Evolutionary conservation across 2,888 invertebrate species (phyloP), one percentile per base, ranked within the genome.

Genomic region (Dugesia japonica): DNA sequence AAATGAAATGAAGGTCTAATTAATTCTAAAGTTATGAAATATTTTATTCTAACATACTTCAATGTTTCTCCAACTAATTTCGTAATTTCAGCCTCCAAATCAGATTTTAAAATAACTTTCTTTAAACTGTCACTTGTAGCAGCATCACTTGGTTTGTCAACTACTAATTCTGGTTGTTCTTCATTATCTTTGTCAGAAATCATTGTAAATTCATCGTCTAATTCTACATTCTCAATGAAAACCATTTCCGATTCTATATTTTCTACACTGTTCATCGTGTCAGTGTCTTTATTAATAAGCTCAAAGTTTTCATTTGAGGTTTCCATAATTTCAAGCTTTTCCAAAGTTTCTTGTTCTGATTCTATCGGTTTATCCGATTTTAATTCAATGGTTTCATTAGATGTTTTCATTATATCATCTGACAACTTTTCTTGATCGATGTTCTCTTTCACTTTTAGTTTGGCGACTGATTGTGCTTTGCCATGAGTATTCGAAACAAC

Each of bases 401-500:
- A 56, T 4, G n/a, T 7, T 56, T 56, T 56, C 56, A 56, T 56
- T 4, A n/a, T 56, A 56, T 56, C 56, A 17, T 38, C 38, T 20
- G 23, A 20, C 4, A 7, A 20, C 23, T n/a, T 56, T 20, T 56
- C 23, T 20, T n/a, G 23, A n/a, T 56, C 56, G 17, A 23, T 7
- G 17, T 56, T 56, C 17, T 56, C 56, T 56, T 56, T 56, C 23
- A 78, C 73, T 28, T 74, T 71, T 26, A 83, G 79, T 77, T 81
- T 81, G 76, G 85, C 84, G 27, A 85, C 82, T 0, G 86, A 84
- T 71, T 94, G 92, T 42, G 95, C 94, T 86, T 94, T 93, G 78
- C 97, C 97, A 82, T 92, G 92, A 83, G 91, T 83, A 79, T 86
- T 87, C 75, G 81, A 82, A 26, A 92, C 91, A 33, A 93, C 89